These are phyloP conservation scores for Epinephelus moara DNA, from an alignment of 2,113 vertebrate genomes.

Conservation along the genomic window DNA sequence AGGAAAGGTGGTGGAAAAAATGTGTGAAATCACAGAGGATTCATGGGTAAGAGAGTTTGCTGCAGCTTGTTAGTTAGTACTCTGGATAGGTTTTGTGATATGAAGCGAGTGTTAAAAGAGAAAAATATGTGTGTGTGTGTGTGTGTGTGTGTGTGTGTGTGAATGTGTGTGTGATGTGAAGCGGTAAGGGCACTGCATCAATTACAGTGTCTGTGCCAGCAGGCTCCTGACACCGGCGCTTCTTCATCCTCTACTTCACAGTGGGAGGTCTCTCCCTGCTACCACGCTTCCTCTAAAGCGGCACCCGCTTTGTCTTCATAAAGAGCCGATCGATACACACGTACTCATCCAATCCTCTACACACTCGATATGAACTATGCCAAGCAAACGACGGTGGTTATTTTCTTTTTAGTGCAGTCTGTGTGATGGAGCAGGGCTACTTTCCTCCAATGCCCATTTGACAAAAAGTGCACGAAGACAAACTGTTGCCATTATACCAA, in stretches of 20 bases:
- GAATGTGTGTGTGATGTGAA: slow-evolving; percentile 62
- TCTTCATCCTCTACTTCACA: slow-evolving; percentile 83
- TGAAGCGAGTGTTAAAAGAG: slow-evolving; percentile 39
- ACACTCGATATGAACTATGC: slow-evolving; percentile 52
- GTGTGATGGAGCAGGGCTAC: slow-evolving; percentile 23
- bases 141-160: slow-evolving; percentile 47
- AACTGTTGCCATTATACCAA: slow-evolving; percentile 5
- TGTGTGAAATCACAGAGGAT: slow-evolving; percentile 39
- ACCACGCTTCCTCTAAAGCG: slow-evolving; percentile 61
- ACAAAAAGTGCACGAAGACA: slow-evolving; percentile 31
- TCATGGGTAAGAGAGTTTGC: slow-evolving; percentile 34
- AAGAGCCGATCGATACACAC: slow-evolving; percentile 80
- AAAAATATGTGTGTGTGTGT: slow-evolving; percentile 13
- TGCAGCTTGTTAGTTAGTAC: slow-evolving; percentile 62
- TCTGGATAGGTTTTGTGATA: slow-evolving; percentile 52
- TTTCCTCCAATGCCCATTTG: slow-evolving; percentile 25
- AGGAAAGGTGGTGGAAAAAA: slow-evolving; percentile 25
- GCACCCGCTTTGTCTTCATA: slow-evolving; percentile 81
- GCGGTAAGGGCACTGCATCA: slow-evolving; percentile 81
- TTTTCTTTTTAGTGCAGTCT: slow-evolving; percentile 38
- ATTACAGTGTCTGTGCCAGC: slow-evolving; percentile 84
- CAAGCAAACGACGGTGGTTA: slow-evolving; percentile 38
- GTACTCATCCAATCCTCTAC: slow-evolving; percentile 42
- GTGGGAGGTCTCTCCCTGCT: slow-evolving; percentile 75
- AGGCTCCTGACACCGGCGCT: slow-evolving; percentile 79